Percentiles rank a stretch among this genome's conserved stretches.
phyloP scores from a whole-genome alignment of 2,797 vertebrate species.

The Ceryle rudis region DNA sequence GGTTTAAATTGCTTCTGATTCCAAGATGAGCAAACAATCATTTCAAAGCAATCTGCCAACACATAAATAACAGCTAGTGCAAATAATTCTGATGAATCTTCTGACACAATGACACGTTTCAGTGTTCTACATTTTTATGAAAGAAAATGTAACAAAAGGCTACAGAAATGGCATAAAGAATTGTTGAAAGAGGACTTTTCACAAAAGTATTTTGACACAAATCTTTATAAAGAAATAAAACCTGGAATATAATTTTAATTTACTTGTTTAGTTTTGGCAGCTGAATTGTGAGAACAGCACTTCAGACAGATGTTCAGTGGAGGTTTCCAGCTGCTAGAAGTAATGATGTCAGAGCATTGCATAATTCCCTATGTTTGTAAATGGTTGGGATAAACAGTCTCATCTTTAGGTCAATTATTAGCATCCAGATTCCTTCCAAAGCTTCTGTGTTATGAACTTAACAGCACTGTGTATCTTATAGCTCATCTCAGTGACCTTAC shows the following conservation, averaged over 20 bases:
- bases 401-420: slow-evolving; percentile 2
- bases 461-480: slow-evolving; percentile 17
- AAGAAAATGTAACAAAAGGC: background rate
- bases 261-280: slow-evolving; percentile 52
- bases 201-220: background rate
- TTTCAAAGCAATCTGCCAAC: background rate
- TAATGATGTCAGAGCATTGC: slow-evolving; percentile 47
- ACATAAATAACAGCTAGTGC: background rate
- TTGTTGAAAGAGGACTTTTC: background rate
- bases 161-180: background rate
- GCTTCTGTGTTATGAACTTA: slow-evolving; percentile 35
- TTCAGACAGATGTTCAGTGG: slow-evolving; percentile 57
- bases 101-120: rapidly evolving
- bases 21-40: background rate
- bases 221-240: slow-evolving; percentile 29
- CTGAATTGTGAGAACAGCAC: slow-evolving; percentile 35
- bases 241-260: slow-evolving; percentile 12
- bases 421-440: slow-evolving; percentile 18
- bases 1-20: background rate
- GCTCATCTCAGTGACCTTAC: slow-evolving; percentile 41
- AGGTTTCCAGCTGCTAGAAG: slow-evolving; percentile 48
- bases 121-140: background rate
- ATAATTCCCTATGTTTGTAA: slow-evolving; percentile 63
- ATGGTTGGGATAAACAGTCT: slow-evolving; percentile 60
- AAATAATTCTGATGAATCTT: background rate